Conservation (phyloP, 2,888 invertebrate genomes). For the Nomada ferruginata region DNA sequence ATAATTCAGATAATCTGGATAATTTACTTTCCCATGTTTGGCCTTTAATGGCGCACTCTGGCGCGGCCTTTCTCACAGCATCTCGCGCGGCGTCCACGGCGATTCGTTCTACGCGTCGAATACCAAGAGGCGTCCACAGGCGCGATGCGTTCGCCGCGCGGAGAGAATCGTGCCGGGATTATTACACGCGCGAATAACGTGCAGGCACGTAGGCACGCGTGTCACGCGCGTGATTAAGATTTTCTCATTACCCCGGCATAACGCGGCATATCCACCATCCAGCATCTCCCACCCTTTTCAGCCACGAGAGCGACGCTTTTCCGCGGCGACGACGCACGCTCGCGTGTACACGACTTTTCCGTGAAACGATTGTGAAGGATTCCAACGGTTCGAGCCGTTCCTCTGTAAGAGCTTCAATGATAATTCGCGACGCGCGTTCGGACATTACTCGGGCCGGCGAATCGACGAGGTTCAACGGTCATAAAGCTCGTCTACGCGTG, state of each 20-base stretch:
- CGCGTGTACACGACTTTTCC: constrained; percentile 28
- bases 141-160: constrained; percentile 28
- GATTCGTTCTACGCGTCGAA: constrained; percentile 69
- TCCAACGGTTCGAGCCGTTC: neutral
- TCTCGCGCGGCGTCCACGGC: constrained; percentile 42
- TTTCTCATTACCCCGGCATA: constrained; percentile 58
- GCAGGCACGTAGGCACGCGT: constrained; percentile 55
- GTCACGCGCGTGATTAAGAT: constrained; percentile 65
- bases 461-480: constrained; percentile 1
- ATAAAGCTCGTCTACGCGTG: constrained; percentile 24
- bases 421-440: constrained; percentile 19
- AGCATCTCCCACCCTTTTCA: constrained; percentile 1
- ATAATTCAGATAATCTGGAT: constrained; percentile 11
- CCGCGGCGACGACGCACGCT: constrained; percentile 10
- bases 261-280: constrained; percentile 39
- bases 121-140: constrained; percentile 60
- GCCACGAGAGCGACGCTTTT: constrained; percentile 24
- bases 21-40: constrained; percentile 42
- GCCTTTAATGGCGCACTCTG: constrained; percentile 54
- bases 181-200: constrained; percentile 60
- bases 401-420: neutral
- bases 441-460: neutral
- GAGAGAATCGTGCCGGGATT: constrained; percentile 49
- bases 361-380: constrained; percentile 3
- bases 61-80: constrained; percentile 67